A percentile compares a stretch with the other conserved stretches of the same genome.
Evolutionary conservation across 1,140 invertebrate genomes (phyloP).

Genomic region (Megalopta genalis): DNA sequence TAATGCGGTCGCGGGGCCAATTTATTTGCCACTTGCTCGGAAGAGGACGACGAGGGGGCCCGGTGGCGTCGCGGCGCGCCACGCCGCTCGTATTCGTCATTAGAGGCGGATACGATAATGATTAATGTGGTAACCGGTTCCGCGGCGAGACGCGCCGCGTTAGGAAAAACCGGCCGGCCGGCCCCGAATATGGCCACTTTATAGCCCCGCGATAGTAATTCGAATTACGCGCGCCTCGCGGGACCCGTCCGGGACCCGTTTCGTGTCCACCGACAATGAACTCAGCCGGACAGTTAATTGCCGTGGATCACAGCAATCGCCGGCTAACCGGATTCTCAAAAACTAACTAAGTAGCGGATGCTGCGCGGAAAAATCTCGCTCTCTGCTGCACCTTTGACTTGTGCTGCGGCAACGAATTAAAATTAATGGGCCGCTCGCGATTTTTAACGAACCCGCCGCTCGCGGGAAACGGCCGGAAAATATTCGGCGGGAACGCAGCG

Average conservation of each 20-base stretch:
- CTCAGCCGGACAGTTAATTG: slow-evolving; percentile 57
- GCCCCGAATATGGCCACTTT: slow-evolving; percentile 60
- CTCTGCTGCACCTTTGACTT: not conserved
- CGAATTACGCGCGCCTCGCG: slow-evolving; percentile 50
- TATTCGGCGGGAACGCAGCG: not conserved
- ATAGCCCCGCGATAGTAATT: slow-evolving; percentile 44
- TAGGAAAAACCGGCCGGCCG: slow-evolving; percentile 55
- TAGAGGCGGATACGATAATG: slow-evolving; percentile 67
- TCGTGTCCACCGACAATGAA: slow-evolving; percentile 49
- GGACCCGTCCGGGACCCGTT: slow-evolving; percentile 3
- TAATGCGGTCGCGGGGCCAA: slow-evolving; percentile 66
- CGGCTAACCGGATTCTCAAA: slow-evolving; percentile 24
- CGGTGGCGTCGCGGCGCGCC: slow-evolving; percentile 31
- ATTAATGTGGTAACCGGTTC: slow-evolving; percentile 69
- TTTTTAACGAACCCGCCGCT: not conserved
- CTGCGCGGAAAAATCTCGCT: not conserved
- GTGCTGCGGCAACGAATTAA: not conserved
- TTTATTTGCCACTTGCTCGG: slow-evolving; percentile 64
- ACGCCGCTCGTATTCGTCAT: slow-evolving; percentile 59
- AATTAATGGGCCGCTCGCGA: not conserved
- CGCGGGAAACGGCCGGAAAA: not conserved
- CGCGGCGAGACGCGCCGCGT: slow-evolving; percentile 24
- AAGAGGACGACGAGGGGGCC: slow-evolving; percentile 47
- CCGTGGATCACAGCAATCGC: slow-evolving; percentile 15
- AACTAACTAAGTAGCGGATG: no score